Base-by-base conservation (phyloP, 2,888 invertebrate species). In the Antitype chi region DNA sequence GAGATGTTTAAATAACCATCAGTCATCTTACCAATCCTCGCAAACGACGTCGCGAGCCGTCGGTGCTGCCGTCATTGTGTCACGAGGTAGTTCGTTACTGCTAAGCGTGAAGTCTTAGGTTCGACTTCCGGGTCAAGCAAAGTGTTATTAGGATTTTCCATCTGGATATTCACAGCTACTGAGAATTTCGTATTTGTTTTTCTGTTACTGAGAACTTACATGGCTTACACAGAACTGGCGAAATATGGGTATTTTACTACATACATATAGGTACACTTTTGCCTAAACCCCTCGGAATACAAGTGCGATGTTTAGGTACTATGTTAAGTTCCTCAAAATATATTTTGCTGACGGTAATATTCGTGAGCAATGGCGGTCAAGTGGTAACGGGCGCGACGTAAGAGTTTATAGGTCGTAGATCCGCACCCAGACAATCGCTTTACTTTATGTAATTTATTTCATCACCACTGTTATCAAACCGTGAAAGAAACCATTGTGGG, bases 1-100 rank as follows among this genome's bases (percentile, higher is more conserved):
- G 20, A 62, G 55, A 25, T 64, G 52, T 43, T 80, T 71, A 64
- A 66, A 25, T 67, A 55, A 38, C 47, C 4, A 72, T 80, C 52
- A 52, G 11, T 80, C 72, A 62, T 72, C 38, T 55, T 17, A 11
- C 6, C 23, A 55, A 72, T 57, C 55, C 13, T n/a, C n/a, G 80
- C 28, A 15, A 28, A 55, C n/a, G 55, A 66, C 28, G n/a, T 9
- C 11, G 53, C 38, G n/a, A 28, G 57, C 23, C 4, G 59, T 43
- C n/a, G n/a, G n/a, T 67, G 38, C 38, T 32, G 23, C 53, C 62
- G 49, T 66, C 17, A 68, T 49, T 80, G 47, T 23, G 17, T 11
- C 23, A 64, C n/a, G 28, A 43, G 25, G 20, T 43, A 32, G 28
- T 28, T 32, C 20, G 11, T 9, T 60, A 32, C 9, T 20, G 28